Conservation (phyloP, 2,797 vertebrate species). For the Yasuhikotakia modesta region DNA sequence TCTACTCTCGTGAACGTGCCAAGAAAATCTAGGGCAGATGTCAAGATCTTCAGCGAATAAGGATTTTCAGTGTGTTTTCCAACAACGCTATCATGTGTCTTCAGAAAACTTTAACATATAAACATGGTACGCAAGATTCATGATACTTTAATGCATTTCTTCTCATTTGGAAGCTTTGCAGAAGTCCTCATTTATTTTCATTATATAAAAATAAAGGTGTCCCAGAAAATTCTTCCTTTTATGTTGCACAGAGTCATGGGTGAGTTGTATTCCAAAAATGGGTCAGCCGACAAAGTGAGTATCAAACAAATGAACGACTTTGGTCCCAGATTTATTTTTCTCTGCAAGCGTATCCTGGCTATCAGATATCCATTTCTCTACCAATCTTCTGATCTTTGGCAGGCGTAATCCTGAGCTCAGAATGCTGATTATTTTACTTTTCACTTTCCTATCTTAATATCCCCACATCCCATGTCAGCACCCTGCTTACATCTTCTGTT, state of each 20-base stretch:
- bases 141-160: neutral
- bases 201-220: no score
- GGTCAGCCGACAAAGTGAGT: neutral
- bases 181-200: no score
- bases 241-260: neutral
- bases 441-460: neutral
- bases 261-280: neutral
- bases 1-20: neutral
- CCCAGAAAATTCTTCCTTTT: neutral
- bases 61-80: neutral
- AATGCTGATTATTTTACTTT: slow-evolving; percentile 6
- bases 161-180: neutral
- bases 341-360: neutral
- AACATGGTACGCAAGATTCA: no score
- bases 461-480: neutral
- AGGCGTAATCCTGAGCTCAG: neutral
- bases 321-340: neutral
- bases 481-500: slow-evolving; percentile 3
- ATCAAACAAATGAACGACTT: slow-evolving; percentile 1
- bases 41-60: neutral
- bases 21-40: neutral
- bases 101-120: neutral
- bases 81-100: neutral
- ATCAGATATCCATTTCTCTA: slow-evolving; percentile 8
- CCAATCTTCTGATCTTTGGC: neutral